These are phyloP conservation scores for Orthonychiurus folsomi DNA, from an alignment of 2,888 invertebrate genomes.

Conservation along the genomic window DNA sequence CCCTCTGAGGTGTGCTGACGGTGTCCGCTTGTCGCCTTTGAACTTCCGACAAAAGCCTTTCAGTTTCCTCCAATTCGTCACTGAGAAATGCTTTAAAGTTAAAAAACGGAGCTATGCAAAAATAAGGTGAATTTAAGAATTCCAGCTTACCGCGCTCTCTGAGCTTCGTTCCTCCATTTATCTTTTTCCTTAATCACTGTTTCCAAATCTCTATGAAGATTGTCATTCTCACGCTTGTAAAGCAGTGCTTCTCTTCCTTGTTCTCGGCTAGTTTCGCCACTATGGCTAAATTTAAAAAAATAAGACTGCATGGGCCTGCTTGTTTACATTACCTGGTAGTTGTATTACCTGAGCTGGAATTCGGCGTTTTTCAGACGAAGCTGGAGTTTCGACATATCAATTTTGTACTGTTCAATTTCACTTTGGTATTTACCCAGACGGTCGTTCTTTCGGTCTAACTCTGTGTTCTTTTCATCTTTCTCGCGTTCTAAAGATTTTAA, in stretches of 20 bases:
- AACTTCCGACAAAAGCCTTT: not conserved
- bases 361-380: slow-evolving; percentile 31
- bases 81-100: too few relatives aligned
- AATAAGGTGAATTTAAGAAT: too few relatives aligned
- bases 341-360: slow-evolving; percentile 28
- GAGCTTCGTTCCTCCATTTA: too few relatives aligned
- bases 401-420: slow-evolving; percentile 21
- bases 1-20: too few relatives aligned
- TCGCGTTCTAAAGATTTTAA: slow-evolving; percentile 32
- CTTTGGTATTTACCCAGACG: slow-evolving; percentile 22
- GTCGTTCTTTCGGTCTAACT: slow-evolving; percentile 36
- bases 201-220: slow-evolving; percentile 29
- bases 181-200: slow-evolving; percentile 29
- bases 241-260: slow-evolving; percentile 29
- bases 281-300: too few relatives aligned
- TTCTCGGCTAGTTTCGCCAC: slow-evolving; percentile 28
- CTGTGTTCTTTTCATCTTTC: slow-evolving; percentile 34
- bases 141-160: too few relatives aligned
- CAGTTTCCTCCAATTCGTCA: too few relatives aligned
- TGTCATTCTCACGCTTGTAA: slow-evolving; percentile 26
- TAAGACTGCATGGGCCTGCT: too few relatives aligned
- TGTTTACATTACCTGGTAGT: too few relatives aligned
- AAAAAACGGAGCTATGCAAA: too few relatives aligned
- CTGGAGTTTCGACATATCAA: slow-evolving; percentile 26
- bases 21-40: too few relatives aligned